Conservation (phyloP, 92 coral and sea anemone species). For the Pocillopora grandis region DNA sequence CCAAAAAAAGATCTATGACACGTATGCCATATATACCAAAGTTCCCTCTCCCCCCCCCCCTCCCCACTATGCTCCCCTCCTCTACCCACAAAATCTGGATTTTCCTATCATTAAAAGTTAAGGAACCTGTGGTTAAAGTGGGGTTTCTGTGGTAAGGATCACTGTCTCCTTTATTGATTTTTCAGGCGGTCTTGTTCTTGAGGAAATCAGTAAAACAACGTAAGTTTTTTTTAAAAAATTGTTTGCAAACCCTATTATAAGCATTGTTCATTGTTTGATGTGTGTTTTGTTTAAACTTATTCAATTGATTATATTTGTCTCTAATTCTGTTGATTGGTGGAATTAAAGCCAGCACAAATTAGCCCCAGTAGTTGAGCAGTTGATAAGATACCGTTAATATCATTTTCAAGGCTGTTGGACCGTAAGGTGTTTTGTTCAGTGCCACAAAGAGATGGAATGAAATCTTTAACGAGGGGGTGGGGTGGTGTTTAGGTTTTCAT, state of each 20-base stretch:
- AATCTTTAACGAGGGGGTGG: no score
- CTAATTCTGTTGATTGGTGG: no score
- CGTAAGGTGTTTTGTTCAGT: no score
- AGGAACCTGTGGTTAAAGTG: background rate
- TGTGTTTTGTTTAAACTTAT: background rate
- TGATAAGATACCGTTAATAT: no score
- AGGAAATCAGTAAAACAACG: constrained; percentile 82
- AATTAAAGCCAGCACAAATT: no score
- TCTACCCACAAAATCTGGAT: background rate
- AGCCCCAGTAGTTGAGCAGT: no score
- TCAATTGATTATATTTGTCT: background rate
- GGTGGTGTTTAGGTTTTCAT: no score
- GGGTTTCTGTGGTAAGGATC: background rate
- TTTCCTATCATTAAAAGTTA: no score
- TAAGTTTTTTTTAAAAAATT: constrained; percentile 10
- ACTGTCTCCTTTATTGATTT: background rate
- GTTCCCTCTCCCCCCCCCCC: no score
- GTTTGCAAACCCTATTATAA: background rate
- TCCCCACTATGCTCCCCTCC: no score
- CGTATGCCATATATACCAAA: background rate
- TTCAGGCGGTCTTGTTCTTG: constrained; percentile 80
- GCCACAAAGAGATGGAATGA: no score
- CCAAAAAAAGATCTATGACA: background rate
- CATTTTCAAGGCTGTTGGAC: no score
- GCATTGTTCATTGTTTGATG: background rate